A percentile compares a stretch with the other conserved stretches of the same genome.
phyloP scores from a whole-genome alignment of 1,140 invertebrate genomes.

The Magallana gigas region DNA sequence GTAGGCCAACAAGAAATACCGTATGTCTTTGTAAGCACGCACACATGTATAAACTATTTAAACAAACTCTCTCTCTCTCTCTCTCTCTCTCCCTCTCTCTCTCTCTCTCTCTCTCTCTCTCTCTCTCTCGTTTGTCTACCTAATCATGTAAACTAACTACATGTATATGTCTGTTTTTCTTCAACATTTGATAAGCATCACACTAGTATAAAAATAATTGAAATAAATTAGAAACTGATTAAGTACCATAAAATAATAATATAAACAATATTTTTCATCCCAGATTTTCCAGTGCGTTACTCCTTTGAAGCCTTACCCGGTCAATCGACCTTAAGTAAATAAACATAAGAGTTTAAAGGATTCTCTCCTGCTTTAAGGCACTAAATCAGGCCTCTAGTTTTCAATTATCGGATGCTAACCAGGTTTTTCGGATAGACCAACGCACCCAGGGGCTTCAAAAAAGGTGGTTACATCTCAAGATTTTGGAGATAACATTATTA shows the following conservation, averaged over 20 bases:
- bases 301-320: constrained; percentile 1
- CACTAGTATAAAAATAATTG: constrained; percentile 2
- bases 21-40: too few species aligned
- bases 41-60: too few species aligned
- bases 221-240: background rate
- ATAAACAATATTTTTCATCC: constrained; percentile 22
- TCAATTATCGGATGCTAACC: constrained; percentile 19
- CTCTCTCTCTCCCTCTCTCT: too few species aligned
- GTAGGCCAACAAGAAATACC: too few species aligned
- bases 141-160: too few species aligned
- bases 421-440: constrained; percentile 9
- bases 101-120: too few species aligned
- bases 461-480: constrained; percentile 26
- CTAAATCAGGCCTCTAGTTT: constrained; percentile 1
- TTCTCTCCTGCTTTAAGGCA: background rate
- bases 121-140: too few species aligned
- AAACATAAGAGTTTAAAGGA: background rate
- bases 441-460: constrained; percentile 18
- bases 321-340: background rate
- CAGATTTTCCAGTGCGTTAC: background rate
- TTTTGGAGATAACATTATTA: constrained; percentile 17
- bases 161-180: background rate
- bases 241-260: constrained; percentile 30
- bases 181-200: constrained; percentile 10
- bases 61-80: too few species aligned